A percentile compares a stretch with the other conserved stretches of the same genome.
phyloP scores from a whole-genome alignment of 2,888 invertebrate genomes.

The Callyntrura sp. region DNA sequence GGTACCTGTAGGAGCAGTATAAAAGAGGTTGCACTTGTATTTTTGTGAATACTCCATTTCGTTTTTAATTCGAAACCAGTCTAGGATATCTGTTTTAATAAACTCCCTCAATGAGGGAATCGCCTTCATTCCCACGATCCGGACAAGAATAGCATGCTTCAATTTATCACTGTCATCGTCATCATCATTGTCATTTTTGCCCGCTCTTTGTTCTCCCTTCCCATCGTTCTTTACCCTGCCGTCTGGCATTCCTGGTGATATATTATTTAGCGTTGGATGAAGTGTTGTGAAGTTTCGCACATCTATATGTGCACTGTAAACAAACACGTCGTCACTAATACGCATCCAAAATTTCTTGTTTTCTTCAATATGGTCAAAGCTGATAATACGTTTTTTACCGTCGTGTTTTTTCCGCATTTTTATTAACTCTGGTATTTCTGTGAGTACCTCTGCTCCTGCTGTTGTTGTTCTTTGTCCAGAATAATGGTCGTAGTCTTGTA shows the following conservation, averaged over 20 bases:
- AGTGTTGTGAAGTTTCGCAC: constrained; percentile 48
- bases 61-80: constrained; percentile 77
- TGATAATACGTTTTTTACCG: no score
- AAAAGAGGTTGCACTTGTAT: constrained; percentile 79
- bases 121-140: constrained; percentile 79
- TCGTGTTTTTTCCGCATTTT: not conserved
- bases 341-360: constrained; percentile 83
- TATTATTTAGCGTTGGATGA: constrained; percentile 56
- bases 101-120: constrained; percentile 77
- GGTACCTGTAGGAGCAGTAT: constrained; percentile 14
- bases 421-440: no score
- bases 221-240: not conserved
- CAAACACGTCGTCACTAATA: constrained; percentile 83
- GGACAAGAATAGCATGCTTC: constrained; percentile 62
- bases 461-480: no score
- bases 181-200: not conserved
- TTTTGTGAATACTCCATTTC: constrained; percentile 75
- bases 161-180: constrained; percentile 62
- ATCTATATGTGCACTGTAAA: constrained; percentile 84
- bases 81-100: constrained; percentile 72
- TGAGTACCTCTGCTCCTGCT: no score
- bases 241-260: constrained; percentile 4
- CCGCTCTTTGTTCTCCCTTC: not conserved
- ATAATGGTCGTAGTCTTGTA: no score
- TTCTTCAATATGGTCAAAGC: no score